Evolutionary conservation across 2,797 vertebrate genomes (phyloP).

Genomic region (Sebastes wilsoni): DNA sequence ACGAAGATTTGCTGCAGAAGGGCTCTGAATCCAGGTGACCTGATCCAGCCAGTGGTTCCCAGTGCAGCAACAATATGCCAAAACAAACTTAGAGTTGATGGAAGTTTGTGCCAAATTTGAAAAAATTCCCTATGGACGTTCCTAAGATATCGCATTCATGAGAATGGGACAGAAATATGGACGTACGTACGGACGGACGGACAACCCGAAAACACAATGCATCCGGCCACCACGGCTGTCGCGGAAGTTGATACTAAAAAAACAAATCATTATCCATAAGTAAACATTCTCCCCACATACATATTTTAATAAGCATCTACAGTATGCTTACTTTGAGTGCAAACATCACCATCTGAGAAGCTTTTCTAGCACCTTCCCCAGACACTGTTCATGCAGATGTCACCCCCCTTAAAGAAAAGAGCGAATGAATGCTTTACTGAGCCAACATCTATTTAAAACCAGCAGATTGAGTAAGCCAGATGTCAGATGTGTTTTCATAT

Average conservation of each 20-base stretch:
- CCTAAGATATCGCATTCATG: too few species aligned
- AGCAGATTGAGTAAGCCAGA: conserved; percentile 65
- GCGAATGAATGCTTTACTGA: conserved; percentile 30
- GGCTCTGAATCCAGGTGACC: neutral
- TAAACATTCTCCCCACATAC: neutral
- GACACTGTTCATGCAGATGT: conserved; percentile 25
- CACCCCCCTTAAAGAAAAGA: conserved; percentile 45
- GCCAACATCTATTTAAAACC: conserved; percentile 56
- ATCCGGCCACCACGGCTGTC: too few species aligned
- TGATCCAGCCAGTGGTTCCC: neutral
- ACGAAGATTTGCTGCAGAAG: neutral
- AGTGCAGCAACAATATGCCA: neutral
- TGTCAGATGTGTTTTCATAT: conserved; percentile 72
- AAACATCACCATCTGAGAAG: conserved; percentile 9
- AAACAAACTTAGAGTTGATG: too few species aligned
- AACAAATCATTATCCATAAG: neutral
- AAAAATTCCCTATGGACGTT: too few species aligned
- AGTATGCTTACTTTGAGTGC: neutral
- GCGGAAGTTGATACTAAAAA: neutral
- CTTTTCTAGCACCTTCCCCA: neutral
- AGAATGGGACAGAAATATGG: too few species aligned
- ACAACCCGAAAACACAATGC: neutral
- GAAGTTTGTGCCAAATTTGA: too few species aligned
- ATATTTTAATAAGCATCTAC: neutral
- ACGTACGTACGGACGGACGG: too few species aligned